Evolutionary conservation across 2,888 invertebrate species (phyloP).

Genomic region (Drosophila multiciliata): DNA sequence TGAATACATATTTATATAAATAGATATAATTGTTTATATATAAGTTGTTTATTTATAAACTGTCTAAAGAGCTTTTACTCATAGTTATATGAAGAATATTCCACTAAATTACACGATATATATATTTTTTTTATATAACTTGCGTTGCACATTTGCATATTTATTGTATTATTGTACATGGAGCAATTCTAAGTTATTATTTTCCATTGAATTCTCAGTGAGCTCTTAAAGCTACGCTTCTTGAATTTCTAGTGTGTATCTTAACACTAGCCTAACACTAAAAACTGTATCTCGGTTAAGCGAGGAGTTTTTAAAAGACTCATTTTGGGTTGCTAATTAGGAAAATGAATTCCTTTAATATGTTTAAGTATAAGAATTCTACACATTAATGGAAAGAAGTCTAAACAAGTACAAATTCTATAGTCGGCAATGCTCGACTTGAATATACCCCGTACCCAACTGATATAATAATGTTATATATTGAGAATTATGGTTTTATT

Average conservation of each 20-base stretch:
- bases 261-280: slow-evolving; percentile 6
- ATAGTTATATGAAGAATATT: slow-evolving; percentile 21
- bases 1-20: slow-evolving; percentile 15
- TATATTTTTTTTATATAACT: slow-evolving; percentile 3
- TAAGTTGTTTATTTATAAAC: slow-evolving; percentile 16
- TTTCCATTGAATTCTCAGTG: not conserved
- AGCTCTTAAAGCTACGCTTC: slow-evolving; percentile 6
- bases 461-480: not conserved
- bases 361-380: not conserved
- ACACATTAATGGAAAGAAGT: not conserved
- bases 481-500: not conserved
- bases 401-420: not conserved
- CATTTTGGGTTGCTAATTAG: not conserved
- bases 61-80: not conserved
- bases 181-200: slow-evolving; percentile 14
- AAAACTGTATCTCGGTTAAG: not conserved
- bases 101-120: slow-evolving; percentile 26
- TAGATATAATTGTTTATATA: slow-evolving; percentile 20
- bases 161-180: slow-evolving; percentile 37
- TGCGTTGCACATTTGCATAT: slow-evolving; percentile 29
- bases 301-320: not conserved
- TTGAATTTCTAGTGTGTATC: not conserved
- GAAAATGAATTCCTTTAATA: not conserved
- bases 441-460: not conserved
- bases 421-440: not conserved